These are phyloP conservation scores for Pectinophora gossypiella DNA, from an alignment of 1,140 invertebrate genomes.

Conservation along the genomic window DNA sequence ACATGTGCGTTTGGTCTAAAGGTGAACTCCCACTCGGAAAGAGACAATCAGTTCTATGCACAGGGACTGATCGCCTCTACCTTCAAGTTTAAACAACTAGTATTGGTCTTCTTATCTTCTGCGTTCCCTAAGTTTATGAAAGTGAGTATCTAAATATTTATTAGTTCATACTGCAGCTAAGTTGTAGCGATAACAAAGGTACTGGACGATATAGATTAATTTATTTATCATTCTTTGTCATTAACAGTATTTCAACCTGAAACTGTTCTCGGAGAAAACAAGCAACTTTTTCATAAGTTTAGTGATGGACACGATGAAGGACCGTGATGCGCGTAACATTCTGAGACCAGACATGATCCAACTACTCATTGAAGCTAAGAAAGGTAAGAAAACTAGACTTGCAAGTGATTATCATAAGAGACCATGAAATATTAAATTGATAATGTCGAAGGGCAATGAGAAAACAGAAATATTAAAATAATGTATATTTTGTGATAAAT, in stretches of 20 bases:
- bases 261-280: constrained; percentile 48
- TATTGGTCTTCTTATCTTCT: constrained; percentile 21
- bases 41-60: constrained; percentile 70
- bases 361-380: constrained; percentile 45
- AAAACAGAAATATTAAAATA: too few species aligned
- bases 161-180: too few species aligned
- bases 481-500: too few species aligned
- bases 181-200: too few species aligned
- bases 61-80: constrained; percentile 57
- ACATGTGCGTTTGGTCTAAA: constrained; percentile 74
- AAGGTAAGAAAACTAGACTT: too few species aligned
- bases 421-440: too few species aligned
- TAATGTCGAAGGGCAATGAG: too few species aligned
- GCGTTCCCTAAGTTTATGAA: constrained; percentile 21
- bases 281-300: constrained; percentile 68
- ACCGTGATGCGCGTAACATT: constrained; percentile 50
- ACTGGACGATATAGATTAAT: too few species aligned
- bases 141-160: constrained; percentile 18
- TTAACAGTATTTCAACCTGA: too few species aligned
- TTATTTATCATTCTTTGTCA: too few species aligned
- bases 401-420: too few species aligned
- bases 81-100: constrained; percentile 24
- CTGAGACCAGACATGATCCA: constrained; percentile 50
- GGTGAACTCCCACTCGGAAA: constrained; percentile 74
- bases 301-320: constrained; percentile 65